Evolutionary conservation across 2,888 invertebrate genomes (phyloP).

Genomic region (Hylaea fasciaria): DNA sequence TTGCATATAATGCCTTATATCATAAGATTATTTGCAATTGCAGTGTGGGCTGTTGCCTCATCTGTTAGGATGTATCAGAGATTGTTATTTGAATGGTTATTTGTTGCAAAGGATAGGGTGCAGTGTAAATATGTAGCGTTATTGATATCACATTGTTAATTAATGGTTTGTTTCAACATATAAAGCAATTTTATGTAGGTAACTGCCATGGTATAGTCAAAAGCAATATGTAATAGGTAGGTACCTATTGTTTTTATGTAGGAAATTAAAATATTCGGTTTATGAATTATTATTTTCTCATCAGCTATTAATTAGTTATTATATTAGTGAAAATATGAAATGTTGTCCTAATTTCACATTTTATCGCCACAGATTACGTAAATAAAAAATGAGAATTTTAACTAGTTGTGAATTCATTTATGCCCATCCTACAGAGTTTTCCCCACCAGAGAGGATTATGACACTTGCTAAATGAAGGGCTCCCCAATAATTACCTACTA

Average conservation of each 20-base stretch:
- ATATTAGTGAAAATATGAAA: constrained; percentile 23
- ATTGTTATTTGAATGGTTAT: constrained; percentile 16
- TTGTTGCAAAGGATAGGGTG: constrained; percentile 1
- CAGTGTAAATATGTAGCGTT: constrained; percentile 20
- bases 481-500: too few relatives aligned
- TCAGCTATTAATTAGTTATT: constrained; percentile 4
- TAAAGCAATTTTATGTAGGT: constrained; percentile 7
- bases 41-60: too few relatives aligned
- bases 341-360: constrained; percentile 32
- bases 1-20: too few relatives aligned
- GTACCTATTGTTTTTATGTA: neutral
- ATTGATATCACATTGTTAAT: constrained; percentile 13
- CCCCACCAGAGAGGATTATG: too few relatives aligned
- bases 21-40: too few relatives aligned
- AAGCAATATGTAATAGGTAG: constrained; percentile 16
- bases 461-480: too few relatives aligned
- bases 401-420: constrained; percentile 43
- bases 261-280: too few relatives aligned
- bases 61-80: neutral
- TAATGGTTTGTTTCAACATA: constrained; percentile 13
- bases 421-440: too few relatives aligned
- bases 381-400: constrained; percentile 44
- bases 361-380: constrained; percentile 33
- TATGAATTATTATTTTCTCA: too few relatives aligned
- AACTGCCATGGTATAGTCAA: neutral